phyloP scores from a whole-genome alignment of 2,888 invertebrate genomes.

The Chaetoderma sp. region DNA sequence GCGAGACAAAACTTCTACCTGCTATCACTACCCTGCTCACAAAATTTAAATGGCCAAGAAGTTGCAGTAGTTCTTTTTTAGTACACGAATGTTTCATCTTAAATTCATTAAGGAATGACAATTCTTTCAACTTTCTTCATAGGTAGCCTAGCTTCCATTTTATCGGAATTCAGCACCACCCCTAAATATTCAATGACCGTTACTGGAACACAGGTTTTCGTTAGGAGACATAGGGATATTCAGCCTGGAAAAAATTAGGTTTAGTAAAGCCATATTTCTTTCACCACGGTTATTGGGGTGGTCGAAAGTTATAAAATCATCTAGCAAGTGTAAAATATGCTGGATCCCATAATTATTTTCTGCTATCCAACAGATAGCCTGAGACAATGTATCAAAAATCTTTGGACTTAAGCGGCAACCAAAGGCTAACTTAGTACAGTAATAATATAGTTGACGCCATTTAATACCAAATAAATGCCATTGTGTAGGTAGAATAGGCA shows the following conservation, averaged over 20 bases:
- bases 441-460: constrained; percentile 14
- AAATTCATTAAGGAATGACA: constrained; percentile 4
- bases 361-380: constrained; percentile 19
- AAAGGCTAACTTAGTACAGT: constrained; percentile 15
- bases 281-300: neutral
- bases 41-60: constrained; percentile 28
- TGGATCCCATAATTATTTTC: constrained; percentile 2
- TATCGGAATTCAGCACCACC: constrained; percentile 22
- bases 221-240: constrained; percentile 23
- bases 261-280: constrained; percentile 11
- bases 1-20: constrained; percentile 31
- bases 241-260: constrained; percentile 12
- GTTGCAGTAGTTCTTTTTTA: constrained; percentile 24
- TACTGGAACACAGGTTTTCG: constrained; percentile 25
- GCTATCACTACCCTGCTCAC: constrained; percentile 26
- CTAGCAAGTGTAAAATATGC: constrained; percentile 15
- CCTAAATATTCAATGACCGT: constrained; percentile 31
- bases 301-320: constrained; percentile 25
- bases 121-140: constrained; percentile 21
- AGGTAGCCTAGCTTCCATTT: constrained; percentile 29
- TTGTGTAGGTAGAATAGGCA: constrained; percentile 1
- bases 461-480: constrained; percentile 12
- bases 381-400: constrained; percentile 19
- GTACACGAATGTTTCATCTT: constrained; percentile 18
- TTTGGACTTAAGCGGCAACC: constrained; percentile 14